Conservation (phyloP, 2,797 vertebrate genomes). For the Oryzias sinensis region DNA sequence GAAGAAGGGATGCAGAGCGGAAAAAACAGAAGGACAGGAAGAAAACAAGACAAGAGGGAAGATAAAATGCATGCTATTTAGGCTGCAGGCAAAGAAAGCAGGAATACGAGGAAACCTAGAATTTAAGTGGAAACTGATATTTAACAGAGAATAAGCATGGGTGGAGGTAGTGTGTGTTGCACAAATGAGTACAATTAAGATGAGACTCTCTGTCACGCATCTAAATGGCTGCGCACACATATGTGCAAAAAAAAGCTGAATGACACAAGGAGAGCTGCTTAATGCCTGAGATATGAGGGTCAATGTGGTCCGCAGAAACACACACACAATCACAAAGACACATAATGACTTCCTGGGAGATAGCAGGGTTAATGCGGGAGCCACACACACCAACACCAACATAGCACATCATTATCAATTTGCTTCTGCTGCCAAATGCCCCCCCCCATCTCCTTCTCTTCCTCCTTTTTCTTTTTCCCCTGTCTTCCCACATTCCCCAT, state of each 20-base stretch:
- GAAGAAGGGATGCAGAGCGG: slow-evolving; percentile 27
- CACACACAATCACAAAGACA: slow-evolving; percentile 43
- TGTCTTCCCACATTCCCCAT: slow-evolving; percentile 57
- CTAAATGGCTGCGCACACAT: background rate
- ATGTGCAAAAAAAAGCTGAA: slow-evolving; percentile 40
- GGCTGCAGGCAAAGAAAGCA: slow-evolving; percentile 68
- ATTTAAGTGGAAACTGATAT: slow-evolving; percentile 44
- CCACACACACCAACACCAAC: slow-evolving; percentile 37
- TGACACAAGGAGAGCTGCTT: slow-evolving; percentile 35
- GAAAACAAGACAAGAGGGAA: slow-evolving; percentile 49
- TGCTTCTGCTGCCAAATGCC: slow-evolving; percentile 73
- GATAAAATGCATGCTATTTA: slow-evolving; percentile 73
- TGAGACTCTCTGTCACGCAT: background rate
- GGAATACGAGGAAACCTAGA: slow-evolving; percentile 67
- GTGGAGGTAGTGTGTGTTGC: slow-evolving; percentile 68
- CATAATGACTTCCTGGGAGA: slow-evolving; percentile 71
- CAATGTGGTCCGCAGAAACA: slow-evolving; percentile 53
- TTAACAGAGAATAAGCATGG: slow-evolving; percentile 62
- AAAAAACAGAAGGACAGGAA: slow-evolving; percentile 29
- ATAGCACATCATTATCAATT: slow-evolving; percentile 80
- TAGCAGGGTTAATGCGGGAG: slow-evolving; percentile 64
- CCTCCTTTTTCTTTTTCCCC: slow-evolving; percentile 54
- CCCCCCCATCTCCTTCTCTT: slow-evolving; percentile 51
- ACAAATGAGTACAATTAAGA: slow-evolving; percentile 79
- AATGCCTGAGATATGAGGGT: slow-evolving; percentile 66